Evolutionary conservation across 1,140 invertebrate species (phyloP).

Genomic region (Drosophila micromelanica): DNA sequence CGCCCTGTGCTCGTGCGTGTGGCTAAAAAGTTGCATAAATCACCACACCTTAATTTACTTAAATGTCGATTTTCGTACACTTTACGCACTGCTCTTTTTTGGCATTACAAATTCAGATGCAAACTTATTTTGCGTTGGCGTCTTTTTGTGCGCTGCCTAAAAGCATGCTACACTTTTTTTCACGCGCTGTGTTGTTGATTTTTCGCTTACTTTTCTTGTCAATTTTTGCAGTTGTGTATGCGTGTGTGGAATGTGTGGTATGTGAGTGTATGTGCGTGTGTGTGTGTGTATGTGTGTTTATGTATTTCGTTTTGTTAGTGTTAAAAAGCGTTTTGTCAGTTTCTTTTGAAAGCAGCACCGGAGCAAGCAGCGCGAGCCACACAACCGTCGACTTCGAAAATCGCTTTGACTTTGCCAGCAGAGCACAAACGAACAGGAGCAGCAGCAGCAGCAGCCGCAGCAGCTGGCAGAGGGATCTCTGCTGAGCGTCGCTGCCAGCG

Average conservation of each 20-base stretch:
- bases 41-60: slow-evolving; percentile 84
- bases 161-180: slow-evolving; percentile 52
- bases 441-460: slow-evolving; percentile 29
- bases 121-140: slow-evolving; percentile 18
- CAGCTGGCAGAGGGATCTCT: slow-evolving; percentile 36
- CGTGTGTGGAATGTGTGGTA: slow-evolving; percentile 12
- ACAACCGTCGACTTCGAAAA: slow-evolving; percentile 83
- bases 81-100: slow-evolving; percentile 12
- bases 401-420: slow-evolving; percentile 78
- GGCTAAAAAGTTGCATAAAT: slow-evolving; percentile 83
- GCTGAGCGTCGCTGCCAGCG: slow-evolving; percentile 45
- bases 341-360: slow-evolving; percentile 55
- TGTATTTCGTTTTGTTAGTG: slow-evolving; percentile 25
- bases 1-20: slow-evolving; percentile 33
- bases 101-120: slow-evolving; percentile 1
- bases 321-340: slow-evolving; percentile 64
- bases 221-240: slow-evolving; percentile 11
- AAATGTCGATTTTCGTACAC: slow-evolving; percentile 45
- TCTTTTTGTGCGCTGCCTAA: slow-evolving; percentile 30
- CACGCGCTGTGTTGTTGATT: slow-evolving; percentile 34
- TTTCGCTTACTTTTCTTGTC: slow-evolving; percentile 34
- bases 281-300: slow-evolving; percentile 16
- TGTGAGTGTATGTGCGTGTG: slow-evolving; percentile 3
- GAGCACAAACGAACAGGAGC: slow-evolving; percentile 31
- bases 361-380: slow-evolving; percentile 59